Conservation (phyloP, 2,888 invertebrate genomes). For the Dasysyrphus tricinctus region DNA sequence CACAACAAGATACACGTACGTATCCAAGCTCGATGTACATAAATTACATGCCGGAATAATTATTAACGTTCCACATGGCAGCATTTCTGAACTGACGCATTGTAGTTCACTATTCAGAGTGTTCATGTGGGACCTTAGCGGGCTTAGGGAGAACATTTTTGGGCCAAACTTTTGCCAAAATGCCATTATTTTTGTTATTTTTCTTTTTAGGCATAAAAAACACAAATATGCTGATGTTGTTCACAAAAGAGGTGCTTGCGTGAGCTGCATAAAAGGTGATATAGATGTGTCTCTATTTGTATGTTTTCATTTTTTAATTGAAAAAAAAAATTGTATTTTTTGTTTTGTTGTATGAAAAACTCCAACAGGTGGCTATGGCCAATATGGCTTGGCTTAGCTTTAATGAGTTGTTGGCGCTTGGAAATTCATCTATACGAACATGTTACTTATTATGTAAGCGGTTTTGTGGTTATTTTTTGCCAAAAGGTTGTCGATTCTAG, state of each 20-base stretch:
- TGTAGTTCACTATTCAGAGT: constrained; percentile 9
- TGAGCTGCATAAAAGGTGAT: constrained; percentile 41
- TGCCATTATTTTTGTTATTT: constrained; percentile 43
- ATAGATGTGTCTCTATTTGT: constrained; percentile 10
- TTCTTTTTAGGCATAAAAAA: not conserved
- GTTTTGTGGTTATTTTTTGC: constrained; percentile 44
- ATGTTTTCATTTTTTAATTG: not conserved
- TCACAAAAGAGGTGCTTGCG: constrained; percentile 51
- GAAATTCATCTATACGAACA: constrained; percentile 10
- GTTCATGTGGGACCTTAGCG: constrained; percentile 51
- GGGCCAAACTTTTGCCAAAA: constrained; percentile 58
- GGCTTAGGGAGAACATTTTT: constrained; percentile 1
- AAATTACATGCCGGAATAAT: constrained; percentile 70
- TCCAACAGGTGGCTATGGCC: constrained; percentile 56
- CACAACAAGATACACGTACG: constrained; percentile 27
- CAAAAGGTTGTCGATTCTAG: constrained; percentile 56
- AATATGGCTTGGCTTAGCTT: constrained; percentile 46
- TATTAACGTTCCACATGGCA: constrained; percentile 66
- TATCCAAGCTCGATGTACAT: constrained; percentile 43
- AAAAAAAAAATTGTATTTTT: constrained; percentile 13
- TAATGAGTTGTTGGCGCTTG: constrained; percentile 47
- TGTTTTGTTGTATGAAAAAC: constrained; percentile 32
- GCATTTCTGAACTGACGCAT: constrained; percentile 56
- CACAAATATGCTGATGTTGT: constrained; percentile 10
- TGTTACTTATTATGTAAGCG: constrained; percentile 56